Conservation (phyloP, 2,888 invertebrate species). For the Athetis lepigone region DNA sequence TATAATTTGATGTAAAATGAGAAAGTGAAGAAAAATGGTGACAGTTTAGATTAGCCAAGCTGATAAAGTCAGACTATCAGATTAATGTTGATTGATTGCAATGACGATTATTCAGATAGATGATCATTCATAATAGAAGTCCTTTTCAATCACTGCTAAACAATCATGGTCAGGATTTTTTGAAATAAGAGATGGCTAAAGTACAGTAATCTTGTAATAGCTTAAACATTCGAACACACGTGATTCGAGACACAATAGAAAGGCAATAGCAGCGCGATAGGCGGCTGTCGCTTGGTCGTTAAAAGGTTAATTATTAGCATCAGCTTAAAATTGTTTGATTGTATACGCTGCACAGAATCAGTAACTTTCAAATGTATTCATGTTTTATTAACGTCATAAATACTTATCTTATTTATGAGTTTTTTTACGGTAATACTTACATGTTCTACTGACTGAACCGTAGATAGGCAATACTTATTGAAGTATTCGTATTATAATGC, state of each 20-base stretch:
- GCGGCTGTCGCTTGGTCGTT: no score
- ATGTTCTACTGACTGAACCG: not conserved
- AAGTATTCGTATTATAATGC: not conserved
- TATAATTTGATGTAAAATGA: no score
- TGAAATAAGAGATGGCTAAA: slow-evolving; percentile 30
- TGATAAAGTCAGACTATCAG: slow-evolving; percentile 34
- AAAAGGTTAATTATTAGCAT: slow-evolving; percentile 1
- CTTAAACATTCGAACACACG: no score
- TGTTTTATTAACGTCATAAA: not conserved
- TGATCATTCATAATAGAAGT: slow-evolving; percentile 10
- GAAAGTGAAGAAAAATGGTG: slow-evolving; percentile 14
- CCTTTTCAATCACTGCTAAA: slow-evolving; percentile 11
- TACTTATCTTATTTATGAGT: not conserved
- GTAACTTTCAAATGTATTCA: not conserved
- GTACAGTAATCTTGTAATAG: no score
- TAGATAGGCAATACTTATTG: not conserved
- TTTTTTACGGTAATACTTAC: not conserved
- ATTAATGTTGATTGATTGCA: slow-evolving; percentile 36
- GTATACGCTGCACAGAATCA: not conserved
- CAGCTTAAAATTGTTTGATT: not conserved
- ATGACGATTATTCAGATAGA: slow-evolving; percentile 17
- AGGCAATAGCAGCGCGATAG: no score
- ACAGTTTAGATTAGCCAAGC: not conserved
- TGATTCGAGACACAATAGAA: no score
- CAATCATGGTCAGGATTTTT: slow-evolving; percentile 6